Percentiles rank a stretch among this genome's conserved stretches.
Evolutionary conservation across 2,797 vertebrate species (phyloP).

Genomic region (Silurus lanzhouensis): DNA sequence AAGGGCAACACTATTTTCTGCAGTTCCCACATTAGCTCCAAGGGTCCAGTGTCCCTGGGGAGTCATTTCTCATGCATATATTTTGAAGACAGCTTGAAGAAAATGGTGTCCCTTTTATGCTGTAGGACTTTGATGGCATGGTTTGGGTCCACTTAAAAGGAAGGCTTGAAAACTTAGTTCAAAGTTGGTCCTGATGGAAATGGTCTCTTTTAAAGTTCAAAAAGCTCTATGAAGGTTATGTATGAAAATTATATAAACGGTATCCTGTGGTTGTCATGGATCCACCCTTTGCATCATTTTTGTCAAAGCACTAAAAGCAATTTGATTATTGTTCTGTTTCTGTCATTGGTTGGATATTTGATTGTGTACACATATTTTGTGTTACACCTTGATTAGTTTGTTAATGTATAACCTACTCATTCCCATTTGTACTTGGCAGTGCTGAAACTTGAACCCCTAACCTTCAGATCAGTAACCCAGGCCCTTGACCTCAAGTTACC

Average conservation of each 20-base stretch:
- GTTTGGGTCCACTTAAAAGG: not conserved
- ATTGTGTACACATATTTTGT: not conserved
- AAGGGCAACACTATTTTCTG: not conserved
- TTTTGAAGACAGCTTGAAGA: constrained; percentile 34
- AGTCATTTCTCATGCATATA: constrained; percentile 10
- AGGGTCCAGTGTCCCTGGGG: not conserved
- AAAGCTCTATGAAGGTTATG: not conserved
- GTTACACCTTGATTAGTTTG: not conserved
- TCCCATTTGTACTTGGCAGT: no score
- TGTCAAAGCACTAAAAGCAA: not conserved
- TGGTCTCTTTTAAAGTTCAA: not conserved
- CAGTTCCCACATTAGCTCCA: constrained; percentile 17
- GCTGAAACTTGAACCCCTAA: no score
- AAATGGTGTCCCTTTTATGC: not conserved
- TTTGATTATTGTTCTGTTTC: not conserved
- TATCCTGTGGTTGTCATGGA: not conserved
- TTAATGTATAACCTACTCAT: not conserved
- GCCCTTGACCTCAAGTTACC: no score
- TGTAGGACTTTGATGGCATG: not conserved
- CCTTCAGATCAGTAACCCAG: no score
- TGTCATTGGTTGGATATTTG: not conserved
- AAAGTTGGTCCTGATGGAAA: not conserved
- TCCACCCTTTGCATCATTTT: not conserved
- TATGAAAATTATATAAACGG: not conserved
- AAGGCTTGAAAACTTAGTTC: not conserved